These are phyloP conservation scores for Toxostoma redivivum DNA, from an alignment of 2,113 vertebrate genomes.

Conservation along the genomic window DNA sequence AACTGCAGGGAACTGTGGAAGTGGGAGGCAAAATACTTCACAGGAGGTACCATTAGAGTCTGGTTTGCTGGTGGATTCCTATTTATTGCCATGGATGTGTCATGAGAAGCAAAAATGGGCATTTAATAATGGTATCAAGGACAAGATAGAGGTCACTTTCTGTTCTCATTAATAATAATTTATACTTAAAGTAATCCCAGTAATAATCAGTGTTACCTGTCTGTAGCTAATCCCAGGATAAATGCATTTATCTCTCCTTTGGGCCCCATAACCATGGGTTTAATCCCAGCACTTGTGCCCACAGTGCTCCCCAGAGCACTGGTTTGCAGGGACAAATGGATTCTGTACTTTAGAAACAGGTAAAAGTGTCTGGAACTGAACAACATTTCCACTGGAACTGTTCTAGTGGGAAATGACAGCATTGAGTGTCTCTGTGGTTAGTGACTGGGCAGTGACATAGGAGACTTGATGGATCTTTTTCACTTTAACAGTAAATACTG, in stretches of 20 bases:
- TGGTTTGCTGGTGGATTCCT: neutral
- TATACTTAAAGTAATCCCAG: neutral
- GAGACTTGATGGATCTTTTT: neutral
- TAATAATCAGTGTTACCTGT: neutral
- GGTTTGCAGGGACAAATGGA: neutral
- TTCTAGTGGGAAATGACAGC: neutral
- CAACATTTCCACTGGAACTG: neutral
- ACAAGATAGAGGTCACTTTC: neutral
- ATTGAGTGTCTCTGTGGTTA: neutral
- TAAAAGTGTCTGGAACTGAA: neutral
- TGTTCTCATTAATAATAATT: neutral
- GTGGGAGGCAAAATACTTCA: neutral
- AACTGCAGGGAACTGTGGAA: neutral
- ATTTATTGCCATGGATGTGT: neutral
- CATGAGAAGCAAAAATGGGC: neutral
- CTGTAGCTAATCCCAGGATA: neutral
- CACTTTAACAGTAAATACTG: neutral
- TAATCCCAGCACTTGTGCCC: neutral
- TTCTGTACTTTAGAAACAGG: neutral
- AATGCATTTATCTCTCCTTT: neutral
- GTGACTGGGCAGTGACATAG: neutral
- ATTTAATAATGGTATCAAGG: neutral
- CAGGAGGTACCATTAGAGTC: neutral
- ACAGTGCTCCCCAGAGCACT: neutral
- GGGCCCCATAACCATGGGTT: neutral